These are phyloP conservation scores for Nibea albiflora DNA, from an alignment of 2,113 vertebrate species.

Conservation along the genomic window DNA sequence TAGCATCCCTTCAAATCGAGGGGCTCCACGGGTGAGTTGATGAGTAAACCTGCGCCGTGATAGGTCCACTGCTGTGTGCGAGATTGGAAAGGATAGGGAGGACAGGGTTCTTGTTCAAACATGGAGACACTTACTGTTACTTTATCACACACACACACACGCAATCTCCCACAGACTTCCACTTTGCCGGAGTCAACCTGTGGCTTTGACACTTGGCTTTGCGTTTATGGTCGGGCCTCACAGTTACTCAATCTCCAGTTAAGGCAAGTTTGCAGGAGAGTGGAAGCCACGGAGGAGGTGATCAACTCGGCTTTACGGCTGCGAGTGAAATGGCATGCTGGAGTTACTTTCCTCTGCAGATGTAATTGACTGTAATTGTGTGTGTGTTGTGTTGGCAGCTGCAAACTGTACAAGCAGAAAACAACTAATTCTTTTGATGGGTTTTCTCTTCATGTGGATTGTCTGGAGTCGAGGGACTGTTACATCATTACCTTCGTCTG, in stretches of 20 bases:
- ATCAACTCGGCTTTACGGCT: slow-evolving; percentile 56
- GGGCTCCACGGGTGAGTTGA: slow-evolving; percentile 74
- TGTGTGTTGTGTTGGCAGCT: neutral
- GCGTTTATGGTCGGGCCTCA: slow-evolving; percentile 46
- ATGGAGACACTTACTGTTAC: slow-evolving; percentile 55
- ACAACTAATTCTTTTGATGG: neutral
- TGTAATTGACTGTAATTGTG: slow-evolving; percentile 48
- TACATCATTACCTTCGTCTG: neutral
- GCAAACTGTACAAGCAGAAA: neutral
- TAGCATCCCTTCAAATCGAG: slow-evolving; percentile 66
- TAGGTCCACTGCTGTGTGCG: slow-evolving; percentile 70
- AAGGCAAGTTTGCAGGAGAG: slow-evolving; percentile 55
- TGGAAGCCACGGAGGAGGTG: slow-evolving; percentile 54
- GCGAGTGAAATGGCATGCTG: slow-evolving; percentile 47
- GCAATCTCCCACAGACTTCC: slow-evolving; percentile 25
- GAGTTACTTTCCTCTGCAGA: slow-evolving; percentile 46
- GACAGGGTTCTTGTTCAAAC: slow-evolving; percentile 66
- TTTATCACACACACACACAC: slow-evolving; percentile 49
- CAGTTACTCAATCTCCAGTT: slow-evolving; percentile 54
- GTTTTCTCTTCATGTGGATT: slow-evolving; percentile 26
- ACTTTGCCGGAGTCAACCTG: slow-evolving; percentile 40
- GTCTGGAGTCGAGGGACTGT: slow-evolving; percentile 15
- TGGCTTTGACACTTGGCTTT: slow-evolving; percentile 58
- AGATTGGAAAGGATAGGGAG: slow-evolving; percentile 74
- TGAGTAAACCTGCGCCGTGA: slow-evolving; percentile 71